Base-by-base conservation (phyloP, 2,113 vertebrate species). In the Python bivittatus region DNA sequence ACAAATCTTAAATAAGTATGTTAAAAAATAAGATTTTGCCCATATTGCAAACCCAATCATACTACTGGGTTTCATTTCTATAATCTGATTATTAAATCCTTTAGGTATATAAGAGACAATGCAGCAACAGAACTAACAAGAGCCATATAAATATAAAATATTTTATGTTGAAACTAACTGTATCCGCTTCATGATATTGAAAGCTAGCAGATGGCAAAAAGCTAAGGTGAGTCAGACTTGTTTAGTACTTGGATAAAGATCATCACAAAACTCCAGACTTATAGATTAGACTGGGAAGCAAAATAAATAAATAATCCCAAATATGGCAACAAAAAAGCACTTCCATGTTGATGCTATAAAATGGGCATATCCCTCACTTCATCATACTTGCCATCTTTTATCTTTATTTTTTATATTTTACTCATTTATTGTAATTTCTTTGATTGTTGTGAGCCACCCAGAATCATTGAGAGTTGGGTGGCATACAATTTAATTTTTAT, bases 1-100 rank as follows among this genome's bases (percentile, higher is more conserved):
- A 57, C 56, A 93, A 88, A 89, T 94, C 88, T 95, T 92, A 88
- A 94, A 95, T 90, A 93, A 93, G 84, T 38, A 56, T 17, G 33
- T 6, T 68, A 64, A 86, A 96, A 83, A 88, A n/a, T 17, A 56
- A 89, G 93, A 33, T 89, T 54, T 93, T 60, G 84, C 27, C 88
- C 89, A 20, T 38, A 93, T 56, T 91, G 44, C 72, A 84, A 84
- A 89, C 25, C 33, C 60, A 92, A 88, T 90, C 64, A 90, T 58
- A 92, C 88, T 54, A 85, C 52, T 91, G 6, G 20, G 84, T 89
- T 68, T 38, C 13, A 89, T 61, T 84, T 84, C 13, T 88, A 60
- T 52, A 52, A 84, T 17, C 0, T 58, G 42, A 25, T 17, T 22
- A 33, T 17, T 58, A 44, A 13, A 61, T 54, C n/a, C 13, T 11